Conservation (phyloP, 2,888 invertebrate species). For the Agriopis marginaria region DNA sequence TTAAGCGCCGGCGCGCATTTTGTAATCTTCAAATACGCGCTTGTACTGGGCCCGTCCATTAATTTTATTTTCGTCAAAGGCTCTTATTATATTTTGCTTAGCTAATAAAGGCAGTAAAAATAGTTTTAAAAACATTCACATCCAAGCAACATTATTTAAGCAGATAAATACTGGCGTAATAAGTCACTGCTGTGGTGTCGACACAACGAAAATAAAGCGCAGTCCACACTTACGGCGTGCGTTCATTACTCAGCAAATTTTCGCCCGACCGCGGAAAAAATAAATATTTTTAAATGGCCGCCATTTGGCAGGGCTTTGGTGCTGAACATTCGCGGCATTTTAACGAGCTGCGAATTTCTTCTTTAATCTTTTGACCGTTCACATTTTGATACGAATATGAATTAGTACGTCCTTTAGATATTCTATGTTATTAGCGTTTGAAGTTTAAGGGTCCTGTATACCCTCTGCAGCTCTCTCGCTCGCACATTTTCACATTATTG, state of each 20-base stretch:
- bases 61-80: no score
- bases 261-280: conserved; percentile 33
- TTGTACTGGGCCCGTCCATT: no score
- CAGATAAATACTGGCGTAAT: neutral
- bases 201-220: conserved; percentile 19
- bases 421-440: neutral
- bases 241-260: conserved; percentile 40
- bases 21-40: no score
- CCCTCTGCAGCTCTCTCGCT: no score
- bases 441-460: no score
- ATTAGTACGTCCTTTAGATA: neutral
- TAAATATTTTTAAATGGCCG: conserved; percentile 44
- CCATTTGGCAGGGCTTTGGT: conserved; percentile 42
- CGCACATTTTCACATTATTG: no score
- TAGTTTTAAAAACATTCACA: no score
- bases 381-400: conserved; percentile 29
- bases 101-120: no score
- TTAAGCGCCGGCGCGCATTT: no score
- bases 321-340: conserved; percentile 39
- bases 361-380: conserved; percentile 42
- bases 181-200: conserved; percentile 8
- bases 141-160: neutral
- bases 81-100: no score
- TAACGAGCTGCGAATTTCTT: conserved; percentile 42
- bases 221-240: conserved; percentile 10